Conservation (phyloP, 2,888 invertebrate genomes). For the Cepaea hortensis region DNA sequence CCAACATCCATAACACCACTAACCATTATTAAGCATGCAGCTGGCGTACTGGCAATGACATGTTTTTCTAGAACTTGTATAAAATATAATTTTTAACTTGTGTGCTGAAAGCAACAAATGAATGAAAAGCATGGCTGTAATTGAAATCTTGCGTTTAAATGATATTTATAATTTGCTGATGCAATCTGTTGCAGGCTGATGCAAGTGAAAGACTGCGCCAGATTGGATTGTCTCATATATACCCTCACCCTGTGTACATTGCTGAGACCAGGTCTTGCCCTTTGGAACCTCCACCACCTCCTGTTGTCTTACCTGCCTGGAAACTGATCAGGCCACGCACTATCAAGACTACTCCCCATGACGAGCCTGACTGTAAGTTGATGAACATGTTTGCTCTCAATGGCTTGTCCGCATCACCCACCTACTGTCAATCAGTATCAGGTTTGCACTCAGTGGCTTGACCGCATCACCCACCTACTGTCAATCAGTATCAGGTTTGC, state of each 20-base stretch:
- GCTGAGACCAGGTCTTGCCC: conserved; percentile 76
- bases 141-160: background rate
- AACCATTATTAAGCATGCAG: too few relatives aligned
- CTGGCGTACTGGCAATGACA: too few relatives aligned
- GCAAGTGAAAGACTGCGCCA: conserved; percentile 74
- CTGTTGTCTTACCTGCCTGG: conserved; percentile 75
- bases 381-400: background rate
- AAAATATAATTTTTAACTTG: too few relatives aligned
- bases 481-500: too few relatives aligned
- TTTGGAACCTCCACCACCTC: conserved; percentile 74
- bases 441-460: too few relatives aligned
- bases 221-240: conserved; percentile 73
- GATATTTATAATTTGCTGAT: background rate
- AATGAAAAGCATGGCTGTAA: background rate
- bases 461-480: too few relatives aligned
- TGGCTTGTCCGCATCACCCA: too few relatives aligned
- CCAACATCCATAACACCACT: too few relatives aligned
- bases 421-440: too few relatives aligned
- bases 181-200: conserved; percentile 67
- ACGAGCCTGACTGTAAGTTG: conserved; percentile 66
- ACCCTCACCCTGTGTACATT: conserved; percentile 75
- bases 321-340: conserved; percentile 75
- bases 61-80: too few relatives aligned
- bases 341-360: conserved; percentile 72
- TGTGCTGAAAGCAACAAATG: background rate